phyloP scores from a whole-genome alignment of 2,888 invertebrate genomes.

The Myopa testacea region DNA sequence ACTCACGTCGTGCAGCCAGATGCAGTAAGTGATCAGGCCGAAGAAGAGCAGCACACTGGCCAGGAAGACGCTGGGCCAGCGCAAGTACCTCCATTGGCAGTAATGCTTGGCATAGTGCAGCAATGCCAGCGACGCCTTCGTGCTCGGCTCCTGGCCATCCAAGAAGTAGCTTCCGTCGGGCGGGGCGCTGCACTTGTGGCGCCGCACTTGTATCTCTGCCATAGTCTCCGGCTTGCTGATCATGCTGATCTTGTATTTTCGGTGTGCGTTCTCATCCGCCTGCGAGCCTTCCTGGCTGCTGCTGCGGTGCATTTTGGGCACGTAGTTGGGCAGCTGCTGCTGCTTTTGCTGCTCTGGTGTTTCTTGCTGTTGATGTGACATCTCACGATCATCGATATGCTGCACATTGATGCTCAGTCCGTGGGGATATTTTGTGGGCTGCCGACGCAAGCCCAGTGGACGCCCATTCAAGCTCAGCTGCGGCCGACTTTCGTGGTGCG shows the following conservation, averaged over 20 bases:
- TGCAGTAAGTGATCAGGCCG: slow-evolving; percentile 62
- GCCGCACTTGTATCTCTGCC: slow-evolving; percentile 62
- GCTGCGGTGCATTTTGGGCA: slow-evolving; percentile 3
- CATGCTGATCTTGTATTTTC: slow-evolving; percentile 60
- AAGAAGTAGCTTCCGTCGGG: slow-evolving; percentile 58
- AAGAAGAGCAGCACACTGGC: slow-evolving; percentile 61
- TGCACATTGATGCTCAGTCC: slow-evolving; percentile 59
- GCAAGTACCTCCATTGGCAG: slow-evolving; percentile 61
- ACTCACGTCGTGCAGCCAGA: slow-evolving; percentile 63
- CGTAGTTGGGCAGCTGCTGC: slow-evolving; percentile 1
- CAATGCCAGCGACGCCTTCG: slow-evolving; percentile 54
- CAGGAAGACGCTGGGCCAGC: slow-evolving; percentile 61
- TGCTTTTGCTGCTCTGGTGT: slow-evolving; percentile 36
- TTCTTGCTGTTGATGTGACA: slow-evolving; percentile 49
- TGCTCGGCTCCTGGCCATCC: slow-evolving; percentile 52
- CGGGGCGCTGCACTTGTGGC: slow-evolving; percentile 57
- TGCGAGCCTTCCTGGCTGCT: slow-evolving; percentile 28
- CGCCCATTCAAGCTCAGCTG: slow-evolving; percentile 44
- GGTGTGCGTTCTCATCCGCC: slow-evolving; percentile 46
- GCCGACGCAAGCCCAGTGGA: slow-evolving; percentile 53
- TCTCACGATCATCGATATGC: slow-evolving; percentile 45
- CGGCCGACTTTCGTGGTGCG: not conserved
- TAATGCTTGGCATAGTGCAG: slow-evolving; percentile 53
- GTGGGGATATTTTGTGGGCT: slow-evolving; percentile 62
- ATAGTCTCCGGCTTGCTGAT: slow-evolving; percentile 57